Percentiles rank a stretch among this genome's conserved stretches.
phyloP scores from a whole-genome alignment of 2,113 vertebrate species.

The Psilopsiagon aurifrons region DNA sequence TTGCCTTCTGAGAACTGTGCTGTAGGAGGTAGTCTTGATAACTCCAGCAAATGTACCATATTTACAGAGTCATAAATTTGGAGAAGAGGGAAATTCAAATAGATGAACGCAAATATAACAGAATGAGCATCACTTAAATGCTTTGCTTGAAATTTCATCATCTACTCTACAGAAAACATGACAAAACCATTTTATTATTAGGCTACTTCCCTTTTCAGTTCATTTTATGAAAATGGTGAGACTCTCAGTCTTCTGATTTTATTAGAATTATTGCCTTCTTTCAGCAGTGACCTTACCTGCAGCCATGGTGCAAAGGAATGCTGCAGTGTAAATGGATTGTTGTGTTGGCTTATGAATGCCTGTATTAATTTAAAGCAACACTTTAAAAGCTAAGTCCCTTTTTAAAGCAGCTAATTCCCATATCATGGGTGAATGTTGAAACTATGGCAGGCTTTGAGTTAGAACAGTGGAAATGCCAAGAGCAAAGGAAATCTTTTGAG shows the following conservation, averaged over 20 bases:
- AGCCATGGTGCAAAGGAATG: background rate
- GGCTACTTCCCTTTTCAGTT: background rate
- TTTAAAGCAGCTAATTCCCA: background rate
- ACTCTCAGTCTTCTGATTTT: background rate
- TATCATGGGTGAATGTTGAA: background rate
- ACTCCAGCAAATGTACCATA: background rate
- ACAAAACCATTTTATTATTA: background rate
- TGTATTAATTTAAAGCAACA: background rate
- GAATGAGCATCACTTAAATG: background rate
- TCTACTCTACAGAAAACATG: background rate
- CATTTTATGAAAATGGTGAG: background rate
- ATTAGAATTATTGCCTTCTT: background rate
- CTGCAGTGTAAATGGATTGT: background rate
- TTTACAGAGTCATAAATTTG: background rate
- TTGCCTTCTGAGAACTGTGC: background rate
- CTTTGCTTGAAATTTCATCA: background rate
- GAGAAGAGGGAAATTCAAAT: background rate
- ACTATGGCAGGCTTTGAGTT: background rate
- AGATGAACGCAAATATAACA: background rate
- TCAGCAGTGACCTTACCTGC: background rate
- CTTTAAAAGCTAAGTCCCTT: background rate
- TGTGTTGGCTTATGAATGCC: background rate
- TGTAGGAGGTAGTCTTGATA: background rate
- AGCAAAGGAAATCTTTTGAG: background rate
- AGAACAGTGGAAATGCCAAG: background rate